Conservation (phyloP, 2,113 vertebrate species). For the Hemicordylus capensis region DNA sequence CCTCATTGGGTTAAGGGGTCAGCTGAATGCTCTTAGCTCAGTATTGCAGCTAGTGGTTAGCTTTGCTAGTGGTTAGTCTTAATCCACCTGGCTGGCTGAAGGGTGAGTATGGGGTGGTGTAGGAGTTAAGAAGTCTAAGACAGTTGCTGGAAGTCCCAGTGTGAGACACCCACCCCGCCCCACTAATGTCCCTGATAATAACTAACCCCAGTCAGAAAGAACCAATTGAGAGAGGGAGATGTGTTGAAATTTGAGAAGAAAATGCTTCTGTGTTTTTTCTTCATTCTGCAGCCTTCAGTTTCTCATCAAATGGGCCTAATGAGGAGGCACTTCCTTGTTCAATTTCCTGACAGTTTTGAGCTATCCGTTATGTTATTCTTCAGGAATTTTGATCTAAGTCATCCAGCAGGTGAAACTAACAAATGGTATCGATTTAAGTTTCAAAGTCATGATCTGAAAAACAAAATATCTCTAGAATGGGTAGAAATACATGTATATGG, state of each 20-base stretch:
- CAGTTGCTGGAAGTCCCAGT: no score
- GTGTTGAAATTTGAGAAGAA: not conserved
- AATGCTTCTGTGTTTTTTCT: not conserved
- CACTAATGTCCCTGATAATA: not conserved
- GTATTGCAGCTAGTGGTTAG: no score
- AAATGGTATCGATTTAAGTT: constrained; percentile 15
- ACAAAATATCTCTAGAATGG: constrained; percentile 7
- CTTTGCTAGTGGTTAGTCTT: no score
- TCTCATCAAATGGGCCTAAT: not conserved
- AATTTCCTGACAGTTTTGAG: not conserved
- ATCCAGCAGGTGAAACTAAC: constrained; percentile 12
- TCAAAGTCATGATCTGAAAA: not conserved
- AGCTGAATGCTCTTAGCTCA: no score
- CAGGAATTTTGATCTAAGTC: constrained; percentile 14
- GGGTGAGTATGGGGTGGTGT: no score
- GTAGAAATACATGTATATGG: not conserved
- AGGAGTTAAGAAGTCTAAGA: no score
- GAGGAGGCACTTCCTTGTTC: not conserved
- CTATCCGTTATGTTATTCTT: not conserved
- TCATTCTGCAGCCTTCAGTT: not conserved
- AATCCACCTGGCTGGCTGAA: no score
- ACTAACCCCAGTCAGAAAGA: not conserved
- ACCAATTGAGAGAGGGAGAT: not conserved
- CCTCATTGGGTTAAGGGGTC: no score
- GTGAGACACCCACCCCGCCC: no score